phyloP scores from a whole-genome alignment of 2,888 invertebrate genomes.

The Eumacrocentrus americanus region DNA sequence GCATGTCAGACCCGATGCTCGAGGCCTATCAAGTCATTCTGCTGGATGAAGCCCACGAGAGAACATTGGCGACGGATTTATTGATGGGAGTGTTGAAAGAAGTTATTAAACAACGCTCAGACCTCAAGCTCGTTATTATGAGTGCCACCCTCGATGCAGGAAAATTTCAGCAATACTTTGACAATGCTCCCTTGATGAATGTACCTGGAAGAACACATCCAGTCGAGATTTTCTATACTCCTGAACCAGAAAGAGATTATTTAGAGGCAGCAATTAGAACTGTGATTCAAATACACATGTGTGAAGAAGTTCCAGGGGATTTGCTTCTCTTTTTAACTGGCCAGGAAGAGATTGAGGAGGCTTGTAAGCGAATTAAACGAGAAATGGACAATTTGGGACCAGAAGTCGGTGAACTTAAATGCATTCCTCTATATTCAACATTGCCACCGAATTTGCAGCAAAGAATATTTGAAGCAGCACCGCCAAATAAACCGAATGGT shows the following conservation, averaged over 20 bases:
- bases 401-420: slow-evolving; percentile 96
- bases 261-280: slow-evolving; percentile 98
- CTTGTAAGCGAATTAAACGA: slow-evolving; percentile 94
- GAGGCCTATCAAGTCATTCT: slow-evolving; percentile 95
- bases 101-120: slow-evolving; percentile 89
- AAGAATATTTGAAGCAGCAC: slow-evolving; percentile 96
- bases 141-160: slow-evolving; percentile 99
- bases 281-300: slow-evolving; percentile 96
- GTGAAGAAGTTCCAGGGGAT: slow-evolving; percentile 91
- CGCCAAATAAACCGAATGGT: slow-evolving; percentile 87
- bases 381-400: slow-evolving; percentile 96
- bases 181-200: slow-evolving; percentile 97
- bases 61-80: slow-evolving; percentile 97
- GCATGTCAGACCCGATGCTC: slow-evolving; percentile 98
- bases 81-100: slow-evolving; percentile 99
- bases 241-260: slow-evolving; percentile 97
- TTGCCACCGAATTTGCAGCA: slow-evolving; percentile 97
- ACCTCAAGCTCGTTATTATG: slow-evolving; percentile 98
- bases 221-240: slow-evolving; percentile 98
- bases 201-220: slow-evolving; percentile 97
- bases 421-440: slow-evolving; percentile 98
- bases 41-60: slow-evolving; percentile 98
- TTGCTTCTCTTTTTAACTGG: slow-evolving; percentile 89
- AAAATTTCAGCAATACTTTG: slow-evolving; percentile 99
- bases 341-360: slow-evolving; percentile 97